phyloP scores from a whole-genome alignment of 1,140 invertebrate species.

The Zaprionus ghesquierei region DNA sequence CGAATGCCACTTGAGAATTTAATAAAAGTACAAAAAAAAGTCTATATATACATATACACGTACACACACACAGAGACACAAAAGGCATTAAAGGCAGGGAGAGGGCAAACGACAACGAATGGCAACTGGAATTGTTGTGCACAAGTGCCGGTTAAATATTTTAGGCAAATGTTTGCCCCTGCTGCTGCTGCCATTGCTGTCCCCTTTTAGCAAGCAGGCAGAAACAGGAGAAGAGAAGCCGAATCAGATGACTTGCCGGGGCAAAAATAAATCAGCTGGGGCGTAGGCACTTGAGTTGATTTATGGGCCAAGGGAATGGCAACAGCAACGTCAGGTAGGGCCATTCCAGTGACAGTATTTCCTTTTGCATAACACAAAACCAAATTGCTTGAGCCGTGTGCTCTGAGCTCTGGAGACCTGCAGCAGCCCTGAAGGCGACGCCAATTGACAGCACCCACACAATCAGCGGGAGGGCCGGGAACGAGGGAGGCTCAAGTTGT shows the following conservation, averaged over 20 bases:
- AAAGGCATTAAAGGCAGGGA: not conserved
- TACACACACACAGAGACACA: not conserved
- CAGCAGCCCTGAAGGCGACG: slow-evolving; percentile 13
- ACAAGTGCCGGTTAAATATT: slow-evolving; percentile 80
- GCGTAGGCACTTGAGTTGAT: slow-evolving; percentile 79
- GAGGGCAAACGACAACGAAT: slow-evolving; percentile 16
- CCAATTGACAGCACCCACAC: slow-evolving; percentile 43
- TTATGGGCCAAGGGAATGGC: slow-evolving; percentile 53
- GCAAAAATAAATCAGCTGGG: slow-evolving; percentile 76
- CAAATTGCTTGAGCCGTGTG: slow-evolving; percentile 38
- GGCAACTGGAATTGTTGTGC: slow-evolving; percentile 68
- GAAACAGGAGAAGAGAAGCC: not conserved
- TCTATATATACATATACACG: not conserved
- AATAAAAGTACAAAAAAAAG: slow-evolving; percentile 63
- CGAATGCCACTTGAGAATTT: slow-evolving; percentile 78
- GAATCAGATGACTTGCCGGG: slow-evolving; percentile 47
- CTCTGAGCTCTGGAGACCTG: slow-evolving; percentile 29
- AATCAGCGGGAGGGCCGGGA: no score
- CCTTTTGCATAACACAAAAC: slow-evolving; percentile 49
- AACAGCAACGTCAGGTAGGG: slow-evolving; percentile 56
- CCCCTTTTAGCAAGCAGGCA: not conserved
- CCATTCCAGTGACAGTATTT: slow-evolving; percentile 45
- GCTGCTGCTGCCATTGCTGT: not conserved
- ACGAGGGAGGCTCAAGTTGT: slow-evolving; percentile 19
- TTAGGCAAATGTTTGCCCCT: slow-evolving; percentile 61